Percentiles rank a stretch among this genome's conserved stretches.
These are phyloP conservation scores for Sesia bembeciformis DNA, from an alignment of 2,888 invertebrate species.

Conservation along the genomic window DNA sequence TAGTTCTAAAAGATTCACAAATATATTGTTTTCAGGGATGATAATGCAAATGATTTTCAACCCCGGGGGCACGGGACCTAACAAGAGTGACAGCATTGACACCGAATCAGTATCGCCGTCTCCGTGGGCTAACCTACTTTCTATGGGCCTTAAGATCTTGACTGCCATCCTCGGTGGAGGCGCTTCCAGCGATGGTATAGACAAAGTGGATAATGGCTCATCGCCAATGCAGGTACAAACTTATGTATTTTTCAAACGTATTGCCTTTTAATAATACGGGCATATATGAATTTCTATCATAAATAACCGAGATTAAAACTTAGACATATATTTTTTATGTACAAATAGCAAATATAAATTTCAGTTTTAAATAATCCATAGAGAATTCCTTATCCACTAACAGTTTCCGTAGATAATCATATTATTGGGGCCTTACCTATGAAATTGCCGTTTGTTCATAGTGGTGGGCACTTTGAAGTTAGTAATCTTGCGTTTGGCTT, in stretches of 20 bases:
- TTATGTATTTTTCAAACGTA: not conserved
- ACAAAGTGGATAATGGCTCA: slow-evolving; percentile 91
- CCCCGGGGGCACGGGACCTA: slow-evolving; percentile 78
- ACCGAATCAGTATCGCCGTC: slow-evolving; percentile 81
- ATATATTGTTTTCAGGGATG: slow-evolving; percentile 66
- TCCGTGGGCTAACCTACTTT: slow-evolving; percentile 90
- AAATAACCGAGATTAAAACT: no score
- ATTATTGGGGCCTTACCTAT: no score
- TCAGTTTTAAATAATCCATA: not conserved
- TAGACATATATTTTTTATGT: no score
- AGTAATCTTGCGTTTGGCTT: no score
- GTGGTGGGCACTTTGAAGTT: no score
- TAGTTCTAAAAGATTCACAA: not conserved
- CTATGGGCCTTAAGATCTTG: slow-evolving; percentile 89
- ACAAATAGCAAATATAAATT: no score
- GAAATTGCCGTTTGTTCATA: no score
- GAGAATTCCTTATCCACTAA: slow-evolving; percentile 52
- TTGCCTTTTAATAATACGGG: not conserved
- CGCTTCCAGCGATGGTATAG: slow-evolving; percentile 86
- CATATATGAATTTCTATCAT: not conserved
- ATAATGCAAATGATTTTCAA: slow-evolving; percentile 92
- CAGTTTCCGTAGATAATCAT: slow-evolving; percentile 52
- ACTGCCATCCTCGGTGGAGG: slow-evolving; percentile 88
- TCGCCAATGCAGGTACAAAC: slow-evolving; percentile 88
- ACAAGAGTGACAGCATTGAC: slow-evolving; percentile 86